A percentile compares a stretch with the other conserved stretches of the same genome.
Evolutionary conservation across 2,797 vertebrate genomes (phyloP).

Genomic region (Cyprinodon diabolis): DNA sequence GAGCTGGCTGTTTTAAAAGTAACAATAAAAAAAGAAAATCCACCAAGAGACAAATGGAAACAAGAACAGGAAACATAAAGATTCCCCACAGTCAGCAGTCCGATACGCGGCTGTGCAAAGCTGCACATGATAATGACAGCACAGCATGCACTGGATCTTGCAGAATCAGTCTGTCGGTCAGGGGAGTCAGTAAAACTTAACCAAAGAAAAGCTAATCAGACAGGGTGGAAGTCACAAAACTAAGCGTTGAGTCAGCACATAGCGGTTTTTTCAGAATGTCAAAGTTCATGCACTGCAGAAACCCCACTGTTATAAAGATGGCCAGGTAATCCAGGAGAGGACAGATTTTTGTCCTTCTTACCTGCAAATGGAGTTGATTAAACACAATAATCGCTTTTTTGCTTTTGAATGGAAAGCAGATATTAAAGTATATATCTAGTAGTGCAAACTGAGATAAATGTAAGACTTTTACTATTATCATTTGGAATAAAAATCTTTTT

Average conservation of each 20-base stretch:
- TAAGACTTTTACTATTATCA: neutral
- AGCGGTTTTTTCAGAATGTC: neutral
- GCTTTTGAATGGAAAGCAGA: neutral
- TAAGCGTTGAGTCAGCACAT: slow-evolving; percentile 18
- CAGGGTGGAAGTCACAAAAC: neutral
- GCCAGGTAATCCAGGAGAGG: slow-evolving; percentile 15
- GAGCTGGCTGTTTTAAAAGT: neutral
- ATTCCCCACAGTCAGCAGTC: slow-evolving; percentile 77
- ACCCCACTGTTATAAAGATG: slow-evolving; percentile 42
- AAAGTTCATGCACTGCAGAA: slow-evolving; percentile 37
- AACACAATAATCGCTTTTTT: neutral
- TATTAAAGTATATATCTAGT: neutral
- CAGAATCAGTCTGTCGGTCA: neutral
- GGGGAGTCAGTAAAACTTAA: neutral
- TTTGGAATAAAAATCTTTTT: neutral
- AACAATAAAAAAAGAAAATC: neutral
- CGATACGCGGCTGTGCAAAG: neutral
- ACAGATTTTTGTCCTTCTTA: slow-evolving; percentile 35
- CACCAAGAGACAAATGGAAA: slow-evolving; percentile 39
- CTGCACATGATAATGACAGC: slow-evolving; percentile 14
- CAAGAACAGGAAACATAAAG: slow-evolving; percentile 68
- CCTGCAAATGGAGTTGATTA: slow-evolving; percentile 36
- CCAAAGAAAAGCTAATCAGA: neutral
- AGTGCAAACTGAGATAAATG: neutral
- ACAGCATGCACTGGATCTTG: neutral